Percentiles rank a stretch among this genome's conserved stretches.
These are phyloP conservation scores for Lasioglossum marginatum DNA, from an alignment of 2,888 invertebrate species.

Conservation along the genomic window DNA sequence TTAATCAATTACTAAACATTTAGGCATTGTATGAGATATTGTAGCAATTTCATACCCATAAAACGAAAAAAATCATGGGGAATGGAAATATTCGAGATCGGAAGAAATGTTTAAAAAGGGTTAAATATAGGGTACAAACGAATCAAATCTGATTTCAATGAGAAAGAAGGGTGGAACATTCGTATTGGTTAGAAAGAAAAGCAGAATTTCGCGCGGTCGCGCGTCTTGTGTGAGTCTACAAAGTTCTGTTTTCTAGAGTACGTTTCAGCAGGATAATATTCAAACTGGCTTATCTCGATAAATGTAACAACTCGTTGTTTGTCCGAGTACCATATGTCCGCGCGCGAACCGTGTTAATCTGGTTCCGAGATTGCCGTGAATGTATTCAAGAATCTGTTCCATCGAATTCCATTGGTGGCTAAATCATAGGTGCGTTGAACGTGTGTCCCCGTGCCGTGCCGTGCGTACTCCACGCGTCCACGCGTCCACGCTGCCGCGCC, in stretches of 20 bases:
- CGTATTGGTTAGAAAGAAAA: background rate
- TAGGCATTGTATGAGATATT: too few species aligned
- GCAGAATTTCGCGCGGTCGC: too few species aligned
- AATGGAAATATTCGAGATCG: too few species aligned
- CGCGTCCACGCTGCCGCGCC: background rate
- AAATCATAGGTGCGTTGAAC: conserved; percentile 47
- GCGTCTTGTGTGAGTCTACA: too few species aligned
- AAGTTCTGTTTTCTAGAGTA: background rate
- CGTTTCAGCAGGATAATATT: background rate
- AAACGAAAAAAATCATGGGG: too few species aligned
- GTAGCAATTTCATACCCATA: too few species aligned
- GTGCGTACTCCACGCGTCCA: conserved; percentile 21
- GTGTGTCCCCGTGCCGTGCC: conserved; percentile 10
- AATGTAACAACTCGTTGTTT: background rate
- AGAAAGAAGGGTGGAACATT: too few species aligned
- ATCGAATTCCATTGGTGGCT: conserved; percentile 30
- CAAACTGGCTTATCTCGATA: background rate
- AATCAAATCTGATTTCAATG: too few species aligned
- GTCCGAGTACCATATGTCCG: background rate
- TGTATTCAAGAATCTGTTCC: conserved; percentile 6
- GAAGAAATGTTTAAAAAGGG: too few species aligned
- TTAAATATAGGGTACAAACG: too few species aligned
- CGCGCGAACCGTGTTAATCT: background rate
- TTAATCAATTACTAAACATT: too few species aligned
- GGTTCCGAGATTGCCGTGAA: background rate